Percentiles rank a stretch among this genome's conserved stretches.
These are phyloP conservation scores for Sander lucioperca DNA, from an alignment of 2,113 vertebrate species.

Conservation along the genomic window DNA sequence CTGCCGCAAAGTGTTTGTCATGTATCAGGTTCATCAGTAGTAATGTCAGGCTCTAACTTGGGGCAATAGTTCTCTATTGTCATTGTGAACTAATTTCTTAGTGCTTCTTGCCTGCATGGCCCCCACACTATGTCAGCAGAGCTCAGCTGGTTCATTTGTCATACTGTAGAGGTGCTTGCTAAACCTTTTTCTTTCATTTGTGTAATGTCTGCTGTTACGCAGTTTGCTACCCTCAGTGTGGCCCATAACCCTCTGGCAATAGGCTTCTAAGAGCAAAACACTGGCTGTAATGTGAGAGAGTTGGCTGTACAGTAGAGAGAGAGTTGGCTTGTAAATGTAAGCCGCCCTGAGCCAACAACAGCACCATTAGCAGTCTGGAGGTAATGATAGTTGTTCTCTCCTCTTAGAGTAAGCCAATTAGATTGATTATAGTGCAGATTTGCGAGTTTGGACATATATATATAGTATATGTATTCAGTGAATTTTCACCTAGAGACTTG, in stretches of 20 bases:
- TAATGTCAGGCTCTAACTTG: slow-evolving; percentile 27
- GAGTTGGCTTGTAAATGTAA: slow-evolving; percentile 58
- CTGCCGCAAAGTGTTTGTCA: neutral
- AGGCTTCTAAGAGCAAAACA: slow-evolving; percentile 51
- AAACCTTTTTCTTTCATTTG: slow-evolving; percentile 71
- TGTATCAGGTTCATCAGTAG: slow-evolving; percentile 45
- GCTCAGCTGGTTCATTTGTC: slow-evolving; percentile 71
- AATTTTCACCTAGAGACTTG: neutral
- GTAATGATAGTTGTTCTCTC: slow-evolving; percentile 59
- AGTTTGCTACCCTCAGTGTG: slow-evolving; percentile 48
- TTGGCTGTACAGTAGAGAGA: slow-evolving; percentile 61
- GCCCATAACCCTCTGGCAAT: slow-evolving; percentile 50
- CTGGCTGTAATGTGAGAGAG: slow-evolving; percentile 68
- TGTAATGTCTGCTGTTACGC: slow-evolving; percentile 58
- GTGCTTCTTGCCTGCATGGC: slow-evolving; percentile 17
- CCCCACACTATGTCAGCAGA: slow-evolving; percentile 47
- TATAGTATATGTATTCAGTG: slow-evolving; percentile 8
- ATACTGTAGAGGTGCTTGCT: slow-evolving; percentile 60
- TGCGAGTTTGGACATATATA: slow-evolving; percentile 4
- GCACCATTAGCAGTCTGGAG: slow-evolving; percentile 69
- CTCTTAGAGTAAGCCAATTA: slow-evolving; percentile 50
- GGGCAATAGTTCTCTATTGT: slow-evolving; percentile 24
- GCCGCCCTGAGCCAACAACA: slow-evolving; percentile 62
- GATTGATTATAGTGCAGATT: slow-evolving; percentile 47
- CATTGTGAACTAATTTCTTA: slow-evolving; percentile 45